phyloP scores from a whole-genome alignment of 1,140 invertebrate species.

The Formica exsecta region DNA sequence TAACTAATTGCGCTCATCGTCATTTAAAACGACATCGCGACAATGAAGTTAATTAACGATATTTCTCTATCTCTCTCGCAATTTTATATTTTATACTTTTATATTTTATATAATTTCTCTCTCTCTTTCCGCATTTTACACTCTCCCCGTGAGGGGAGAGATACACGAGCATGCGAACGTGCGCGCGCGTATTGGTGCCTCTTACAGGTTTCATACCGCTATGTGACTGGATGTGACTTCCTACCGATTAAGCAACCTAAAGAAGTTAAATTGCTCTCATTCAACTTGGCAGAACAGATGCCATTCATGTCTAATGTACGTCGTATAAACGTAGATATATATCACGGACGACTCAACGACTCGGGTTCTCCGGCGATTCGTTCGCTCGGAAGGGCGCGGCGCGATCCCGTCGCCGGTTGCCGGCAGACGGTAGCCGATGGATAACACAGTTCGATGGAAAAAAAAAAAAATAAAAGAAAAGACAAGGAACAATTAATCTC shows the following conservation, averaged over 20 bases:
- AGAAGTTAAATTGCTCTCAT: conserved; percentile 87
- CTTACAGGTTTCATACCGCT: conserved; percentile 81
- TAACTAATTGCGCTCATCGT: conserved; percentile 20
- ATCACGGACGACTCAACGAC: conserved; percentile 85
- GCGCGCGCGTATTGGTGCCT: conserved; percentile 78
- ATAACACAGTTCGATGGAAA: background rate
- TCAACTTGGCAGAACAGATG: conserved; percentile 86
- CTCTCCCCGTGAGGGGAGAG: background rate
- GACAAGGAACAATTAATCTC: too few species aligned
- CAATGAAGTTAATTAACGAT: background rate
- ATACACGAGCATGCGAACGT: conserved; percentile 57
- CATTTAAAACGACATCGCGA: background rate
- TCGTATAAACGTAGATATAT: conserved; percentile 86
- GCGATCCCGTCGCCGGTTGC: conserved; percentile 44
- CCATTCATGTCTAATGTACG: conserved; percentile 87
- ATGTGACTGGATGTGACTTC: conserved; percentile 84
- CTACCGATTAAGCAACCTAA: conserved; percentile 87
- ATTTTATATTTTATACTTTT: background rate
- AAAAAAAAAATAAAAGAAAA: too few species aligned
- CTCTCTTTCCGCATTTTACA: background rate
- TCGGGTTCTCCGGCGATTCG: conserved; percentile 72
- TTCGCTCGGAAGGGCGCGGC: conserved; percentile 55
- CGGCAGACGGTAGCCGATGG: conserved; percentile 36
- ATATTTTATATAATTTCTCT: conserved; percentile 40
- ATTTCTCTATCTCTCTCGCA: background rate